phyloP scores from a whole-genome alignment of 1,140 invertebrate genomes.

The Pinna nobilis region DNA sequence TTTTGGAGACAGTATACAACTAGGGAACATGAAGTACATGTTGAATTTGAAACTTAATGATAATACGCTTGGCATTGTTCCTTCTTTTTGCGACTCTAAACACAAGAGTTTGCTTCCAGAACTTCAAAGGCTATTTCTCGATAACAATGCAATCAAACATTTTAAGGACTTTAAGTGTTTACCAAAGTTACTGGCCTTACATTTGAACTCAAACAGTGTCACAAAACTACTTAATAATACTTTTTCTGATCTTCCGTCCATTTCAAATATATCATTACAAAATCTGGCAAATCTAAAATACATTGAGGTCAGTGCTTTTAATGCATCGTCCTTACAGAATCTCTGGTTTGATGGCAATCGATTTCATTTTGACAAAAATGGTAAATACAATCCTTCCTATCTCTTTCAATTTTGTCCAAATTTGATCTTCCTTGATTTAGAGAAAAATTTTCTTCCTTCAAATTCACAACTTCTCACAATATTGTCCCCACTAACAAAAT shows the following conservation, averaged over 20 bases:
- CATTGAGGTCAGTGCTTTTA: background rate
- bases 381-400: background rate
- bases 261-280: background rate
- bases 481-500: background rate
- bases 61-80: background rate
- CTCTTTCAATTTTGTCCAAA: background rate
- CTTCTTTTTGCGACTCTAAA: background rate
- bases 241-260: background rate
- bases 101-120: background rate
- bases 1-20: background rate
- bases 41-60: background rate
- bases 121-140: background rate
- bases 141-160: background rate
- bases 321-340: background rate
- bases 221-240: background rate
- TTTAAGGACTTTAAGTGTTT: background rate
- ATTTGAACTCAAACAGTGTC: background rate
- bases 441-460: background rate
- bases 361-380: background rate
- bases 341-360: background rate
- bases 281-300: background rate
- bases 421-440: background rate
- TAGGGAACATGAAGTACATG: background rate
- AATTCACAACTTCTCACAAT: background rate
- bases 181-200: background rate